Base-by-base conservation (phyloP, 2,113 vertebrate species). In the Xiphophorus hellerii region DNA sequence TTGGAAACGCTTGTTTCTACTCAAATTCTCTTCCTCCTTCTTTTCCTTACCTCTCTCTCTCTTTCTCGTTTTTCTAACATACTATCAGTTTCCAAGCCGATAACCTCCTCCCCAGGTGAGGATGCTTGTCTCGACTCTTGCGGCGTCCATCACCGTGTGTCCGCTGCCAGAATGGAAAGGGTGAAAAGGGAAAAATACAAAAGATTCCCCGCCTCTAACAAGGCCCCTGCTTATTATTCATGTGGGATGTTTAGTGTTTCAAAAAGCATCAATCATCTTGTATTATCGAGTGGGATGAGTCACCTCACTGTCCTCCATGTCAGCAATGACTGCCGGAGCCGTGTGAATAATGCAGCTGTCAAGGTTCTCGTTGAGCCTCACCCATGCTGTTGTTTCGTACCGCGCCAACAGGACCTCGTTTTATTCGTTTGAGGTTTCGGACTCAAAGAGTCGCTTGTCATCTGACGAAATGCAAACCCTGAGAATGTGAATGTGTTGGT, bases 251-350 rank as follows among this genome's bases (percentile, higher is more conserved):
- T 92, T 89, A 73, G 58, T 69, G 80, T 86, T 79, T 84, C 6
- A 58, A 67, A 72, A 83, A 87, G 80, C 86, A 88, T 87, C 81
- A 82, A 84, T 89, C 84, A 85, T 77, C 72, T 77, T 79, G 80
- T 86, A 85, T 89, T 89, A 87, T 88, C 83, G 77, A 87, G 84
- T 85, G 73, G 73, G 79, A 85, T 81, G 83, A 88, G 78, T 87
- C 91, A 88, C 79, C 73, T 66, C 74, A 25, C 83, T 77, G 77
- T 87, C 88, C 82, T 91, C 73, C 33, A 61, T 88, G 89, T 84
- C 87, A 72, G 74, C 25, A 12, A 74, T 83, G 89, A 81, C 83
- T 84, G 80, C 74, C 77, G 81, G 74, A 60, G 79, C 74, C 39
- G 77, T 68, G 82, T 77, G 76, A 89, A 82, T 78, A 88, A 86